Base-by-base conservation (phyloP, 2,113 vertebrate genomes). In the Pterocles gutturalis region DNA sequence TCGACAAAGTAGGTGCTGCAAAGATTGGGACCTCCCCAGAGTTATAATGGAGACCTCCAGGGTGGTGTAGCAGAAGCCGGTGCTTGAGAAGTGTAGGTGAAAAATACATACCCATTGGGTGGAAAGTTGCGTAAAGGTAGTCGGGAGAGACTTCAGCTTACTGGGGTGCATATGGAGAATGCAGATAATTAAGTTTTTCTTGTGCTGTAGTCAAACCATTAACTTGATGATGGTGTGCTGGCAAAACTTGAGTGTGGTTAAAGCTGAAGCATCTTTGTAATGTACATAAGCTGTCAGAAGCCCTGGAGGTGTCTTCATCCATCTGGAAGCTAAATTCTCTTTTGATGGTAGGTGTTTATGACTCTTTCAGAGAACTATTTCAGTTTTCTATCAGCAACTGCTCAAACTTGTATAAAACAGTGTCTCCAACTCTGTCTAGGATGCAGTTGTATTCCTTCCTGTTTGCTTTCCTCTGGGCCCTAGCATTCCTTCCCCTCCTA, bases 11-110 rank as follows among this genome's bases (percentile, higher is more conserved):
- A 24, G 11, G 2, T 65, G 21, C 19, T 79, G 54, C 9, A 29
- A 33, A 1, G 0, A 9, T 86, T 5, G 0, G 12, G 31, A 31
- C 3, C 26, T 87, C 31, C 20, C 4, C 4, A 2, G 17, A 71
- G 34, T 46, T 86, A 7, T 2, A 64, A 13, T 26, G 58, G 18
- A 46, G 34, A 7, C 4, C 4, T 87, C 11, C 9, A 14, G 3
- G 16, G 4, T 58, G 8, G 7, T 5, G 7, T 29, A 26, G 43
- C 34, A 62, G 31, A 72, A 73, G 12, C 43, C 11, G 4, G 2
- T 79, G 34, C 9, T 58, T 80, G 49, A 17, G 62, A 83, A 33
- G 13, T 20, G 5, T 24, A 10, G 15, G 4, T 77, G 31, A 76
- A 88, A 84, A 90, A 76, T 76, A 8, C 20, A 4, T 62, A 14